These are phyloP conservation scores for Euzetes globulus DNA, from an alignment of 2,888 invertebrate genomes.

Conservation along the genomic window DNA sequence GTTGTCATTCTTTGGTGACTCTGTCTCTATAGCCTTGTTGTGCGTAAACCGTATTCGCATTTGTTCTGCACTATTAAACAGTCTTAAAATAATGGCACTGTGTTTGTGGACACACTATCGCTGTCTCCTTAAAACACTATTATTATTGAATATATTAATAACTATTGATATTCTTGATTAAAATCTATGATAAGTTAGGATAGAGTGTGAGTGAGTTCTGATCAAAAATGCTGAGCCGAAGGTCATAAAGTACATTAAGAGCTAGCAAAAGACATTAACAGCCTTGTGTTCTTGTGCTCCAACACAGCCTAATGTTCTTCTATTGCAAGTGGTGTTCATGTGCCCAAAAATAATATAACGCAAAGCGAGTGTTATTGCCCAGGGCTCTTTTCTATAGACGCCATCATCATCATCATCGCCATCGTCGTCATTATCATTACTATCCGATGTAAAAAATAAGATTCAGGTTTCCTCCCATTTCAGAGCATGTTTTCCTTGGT, in stretches of 20 bases:
- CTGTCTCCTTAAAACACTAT: not conserved
- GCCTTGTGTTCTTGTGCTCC: constrained; percentile 4
- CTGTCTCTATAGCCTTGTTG: constrained; percentile 26
- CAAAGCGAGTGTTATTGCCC: constrained; percentile 13
- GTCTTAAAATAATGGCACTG: constrained; percentile 19
- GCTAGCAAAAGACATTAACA: constrained; percentile 27
- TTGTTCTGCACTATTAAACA: constrained; percentile 27
- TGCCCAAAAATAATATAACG: constrained; percentile 22
- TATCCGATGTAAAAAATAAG: constrained; percentile 28
- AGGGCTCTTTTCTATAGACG: constrained; percentile 24
- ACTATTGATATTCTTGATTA: not conserved
- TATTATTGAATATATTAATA: not conserved
- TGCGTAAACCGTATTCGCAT: constrained; percentile 10
- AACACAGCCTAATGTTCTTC: not conserved
- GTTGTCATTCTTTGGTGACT: constrained; percentile 25
- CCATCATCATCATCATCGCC: constrained; percentile 24
- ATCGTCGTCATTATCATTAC: constrained; percentile 30
- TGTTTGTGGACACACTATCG: constrained; percentile 23
- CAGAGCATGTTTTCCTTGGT: constrained; percentile 31
- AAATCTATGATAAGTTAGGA: not conserved
- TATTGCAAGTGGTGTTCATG: not conserved
- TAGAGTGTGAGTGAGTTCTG: constrained; percentile 1
- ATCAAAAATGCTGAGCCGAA: constrained; percentile 23
- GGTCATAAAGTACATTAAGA: constrained; percentile 28
- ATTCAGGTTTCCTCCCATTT: constrained; percentile 26